Conservation (phyloP, 2,113 vertebrate genomes). For the Chascanopsetta lugubris region DNA sequence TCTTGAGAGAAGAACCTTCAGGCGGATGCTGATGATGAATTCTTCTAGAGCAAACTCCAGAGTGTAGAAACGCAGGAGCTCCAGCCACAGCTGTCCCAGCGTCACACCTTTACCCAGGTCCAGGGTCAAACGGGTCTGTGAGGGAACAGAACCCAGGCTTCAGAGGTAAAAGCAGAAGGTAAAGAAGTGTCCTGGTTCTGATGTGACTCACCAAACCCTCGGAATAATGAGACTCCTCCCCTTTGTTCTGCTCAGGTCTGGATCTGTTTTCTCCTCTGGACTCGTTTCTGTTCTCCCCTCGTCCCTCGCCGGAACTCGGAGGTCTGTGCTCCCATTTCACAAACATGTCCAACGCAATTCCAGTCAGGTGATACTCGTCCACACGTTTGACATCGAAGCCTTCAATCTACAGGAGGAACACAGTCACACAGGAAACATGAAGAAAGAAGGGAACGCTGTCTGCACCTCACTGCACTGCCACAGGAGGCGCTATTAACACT, state of each 20-base stretch:
- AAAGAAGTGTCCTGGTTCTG: background rate
- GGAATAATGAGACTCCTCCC: slow-evolving; percentile 71
- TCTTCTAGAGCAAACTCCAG: slow-evolving; percentile 97
- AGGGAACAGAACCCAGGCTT: background rate
- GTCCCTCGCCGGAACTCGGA: slow-evolving; percentile 81
- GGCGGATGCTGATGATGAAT: slow-evolving; percentile 94
- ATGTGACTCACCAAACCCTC: slow-evolving; percentile 87
- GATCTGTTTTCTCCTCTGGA: slow-evolving; percentile 81
- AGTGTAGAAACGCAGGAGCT: slow-evolving; percentile 96
- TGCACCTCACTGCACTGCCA: no score
- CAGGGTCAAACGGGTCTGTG: slow-evolving; percentile 85
- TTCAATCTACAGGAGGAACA: slow-evolving; percentile 84
- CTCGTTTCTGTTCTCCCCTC: slow-evolving; percentile 83
- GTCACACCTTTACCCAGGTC: slow-evolving; percentile 79
- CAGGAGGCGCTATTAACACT: no score
- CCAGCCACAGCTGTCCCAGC: slow-evolving; percentile 94
- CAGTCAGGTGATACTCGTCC: slow-evolving; percentile 93
- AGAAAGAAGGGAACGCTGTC: no score
- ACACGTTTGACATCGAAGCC: slow-evolving; percentile 92
- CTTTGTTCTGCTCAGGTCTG: slow-evolving; percentile 84
- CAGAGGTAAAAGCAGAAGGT: background rate
- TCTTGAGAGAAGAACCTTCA: slow-evolving; percentile 89
- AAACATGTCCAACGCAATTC: slow-evolving; percentile 83
- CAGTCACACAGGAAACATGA: background rate
- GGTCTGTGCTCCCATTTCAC: slow-evolving; percentile 92